Base-by-base conservation (phyloP, 2,113 vertebrate genomes). In the Phodopus roborovskii region DNA sequence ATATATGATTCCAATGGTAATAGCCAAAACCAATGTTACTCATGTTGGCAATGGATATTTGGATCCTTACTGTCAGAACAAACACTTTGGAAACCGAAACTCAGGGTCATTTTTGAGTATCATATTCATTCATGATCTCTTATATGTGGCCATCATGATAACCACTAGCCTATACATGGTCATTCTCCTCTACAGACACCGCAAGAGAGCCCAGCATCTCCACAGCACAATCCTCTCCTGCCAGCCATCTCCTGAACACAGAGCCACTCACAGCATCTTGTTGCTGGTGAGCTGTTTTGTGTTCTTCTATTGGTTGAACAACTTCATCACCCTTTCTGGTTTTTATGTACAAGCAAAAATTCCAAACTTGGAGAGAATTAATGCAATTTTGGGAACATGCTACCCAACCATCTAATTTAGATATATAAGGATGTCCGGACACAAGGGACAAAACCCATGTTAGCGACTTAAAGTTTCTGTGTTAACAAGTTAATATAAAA, bases 41-140 rank as follows among this genome's bases (percentile, higher is more conserved):
- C 7, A 12, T 1, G 0, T 0, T 19, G 77, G 56, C 1, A 0
- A 0, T 74, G 74, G n/a, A 7, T 87, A 24, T 91, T 5, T 1
- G 8, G 56, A 88, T 30, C 11, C 9, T 4, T 48, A 91, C 17
- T 96, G 92, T 74, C 56, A 91, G 33, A 73, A 0, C 2, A 84
- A 1, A 2, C 0, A 60, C 0, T 20, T 20, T 92, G 56, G 77
- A 1, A 6, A 22, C 0, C 3, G 22, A 1, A 19, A 36, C 2
- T 0, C 13, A n/a, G 20, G 15, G 7, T 26, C 20, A 20, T 74
- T 64, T 45, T 0, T 82, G 1, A 33, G n/a, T 30, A 0, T 48
- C 11, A 58, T 58, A 7, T 0, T 92, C 66, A 45, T 5, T 58
- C 2, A 39, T 0, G 84, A 95, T 30, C 9, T 83, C 2, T 4